phyloP scores from a whole-genome alignment of 2,797 vertebrate species.

The Melanotaenia maccullochi region DNA sequence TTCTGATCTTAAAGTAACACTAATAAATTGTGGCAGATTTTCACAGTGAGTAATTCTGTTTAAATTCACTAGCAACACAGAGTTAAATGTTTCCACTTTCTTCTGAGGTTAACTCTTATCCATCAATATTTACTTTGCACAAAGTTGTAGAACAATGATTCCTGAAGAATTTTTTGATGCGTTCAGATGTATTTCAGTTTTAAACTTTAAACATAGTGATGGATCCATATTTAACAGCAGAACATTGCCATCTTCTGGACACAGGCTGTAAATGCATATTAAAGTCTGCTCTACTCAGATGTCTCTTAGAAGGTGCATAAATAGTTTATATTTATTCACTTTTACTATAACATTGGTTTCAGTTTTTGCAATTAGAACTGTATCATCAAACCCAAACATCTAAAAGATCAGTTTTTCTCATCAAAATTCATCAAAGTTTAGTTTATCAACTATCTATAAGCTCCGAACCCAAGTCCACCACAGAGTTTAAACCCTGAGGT shows the following conservation, averaged over 20 bases:
- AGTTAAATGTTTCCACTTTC: not conserved
- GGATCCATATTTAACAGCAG: not conserved
- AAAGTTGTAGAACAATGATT: not conserved
- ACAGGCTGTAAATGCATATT: not conserved
- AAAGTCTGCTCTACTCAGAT: not conserved
- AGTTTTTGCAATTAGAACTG: too few species aligned
- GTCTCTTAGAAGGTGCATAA: not conserved
- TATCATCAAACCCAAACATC: too few species aligned
- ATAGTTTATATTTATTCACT: not conserved
- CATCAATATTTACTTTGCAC: not conserved
- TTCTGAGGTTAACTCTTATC: not conserved
- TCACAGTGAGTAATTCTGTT: too few species aligned
- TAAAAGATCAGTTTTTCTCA: too few species aligned
- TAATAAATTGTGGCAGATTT: too few species aligned
- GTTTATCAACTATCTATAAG: too few species aligned
- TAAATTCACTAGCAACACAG: not conserved
- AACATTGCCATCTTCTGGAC: slow-evolving; percentile 9
- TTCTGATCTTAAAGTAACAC: too few species aligned
- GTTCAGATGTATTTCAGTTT: not conserved
- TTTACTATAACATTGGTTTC: too few species aligned
- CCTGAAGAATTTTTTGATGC: not conserved
- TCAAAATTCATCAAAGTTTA: too few species aligned
- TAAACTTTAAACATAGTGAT: not conserved
- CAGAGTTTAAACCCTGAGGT: too few species aligned
- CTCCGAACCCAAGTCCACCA: too few species aligned